Base-by-base conservation (phyloP, 1,140 invertebrate species). In the Leptonema lineaticorne region DNA sequence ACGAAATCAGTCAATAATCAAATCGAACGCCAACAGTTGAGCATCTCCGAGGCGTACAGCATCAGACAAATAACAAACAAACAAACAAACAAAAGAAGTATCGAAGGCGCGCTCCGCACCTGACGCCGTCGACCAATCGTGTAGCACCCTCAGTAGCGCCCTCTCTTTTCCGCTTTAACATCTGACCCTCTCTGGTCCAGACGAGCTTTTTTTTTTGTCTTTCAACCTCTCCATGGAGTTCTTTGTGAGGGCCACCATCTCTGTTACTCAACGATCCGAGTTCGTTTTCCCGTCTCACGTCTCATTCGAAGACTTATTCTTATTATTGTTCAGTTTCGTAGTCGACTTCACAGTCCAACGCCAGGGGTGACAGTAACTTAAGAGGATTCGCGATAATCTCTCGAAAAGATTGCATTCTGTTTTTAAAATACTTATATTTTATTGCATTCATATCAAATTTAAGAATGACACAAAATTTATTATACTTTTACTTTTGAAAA, bases 111-210 rank as follows among this genome's bases (percentile, higher is more conserved):
- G 67, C 70, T 71, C 37, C 68, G 67, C 70, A 71, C 70, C 70
- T 71, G 70, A 71, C 70, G 70, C 67, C 70, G 46, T 29, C 67
- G 67, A 71, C 70, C 70, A 71, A 71, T 71, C 63, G 63, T 65
- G 48, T n/a, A 59, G 65, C n/a, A n/a, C 41, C 18, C 63, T 64
- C 29, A 57, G 60, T 69, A 14, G 28, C 53, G 27, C 6, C 4
- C 20, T 62, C 33, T 62, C 37, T 62, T 62, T 62, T 33, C n/a
- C 56, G 7, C 8, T 9, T 27, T 9, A 7, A 16, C n/a, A n/a
- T n/a, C n/a, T n/a, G n/a, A n/a, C n/a, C n/a, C n/a, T n/a, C n/a
- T 45, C 14, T 45, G 11, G 37, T 14, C 16, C 37, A 2, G 11
- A n/a, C 4, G 3, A 20, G 50, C 16, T 56, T 56, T 56, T 56